A percentile compares a stretch with the other conserved stretches of the same genome.
Evolutionary conservation across 2,888 invertebrate genomes (phyloP).

Genomic region (Monoplex corrugatus): DNA sequence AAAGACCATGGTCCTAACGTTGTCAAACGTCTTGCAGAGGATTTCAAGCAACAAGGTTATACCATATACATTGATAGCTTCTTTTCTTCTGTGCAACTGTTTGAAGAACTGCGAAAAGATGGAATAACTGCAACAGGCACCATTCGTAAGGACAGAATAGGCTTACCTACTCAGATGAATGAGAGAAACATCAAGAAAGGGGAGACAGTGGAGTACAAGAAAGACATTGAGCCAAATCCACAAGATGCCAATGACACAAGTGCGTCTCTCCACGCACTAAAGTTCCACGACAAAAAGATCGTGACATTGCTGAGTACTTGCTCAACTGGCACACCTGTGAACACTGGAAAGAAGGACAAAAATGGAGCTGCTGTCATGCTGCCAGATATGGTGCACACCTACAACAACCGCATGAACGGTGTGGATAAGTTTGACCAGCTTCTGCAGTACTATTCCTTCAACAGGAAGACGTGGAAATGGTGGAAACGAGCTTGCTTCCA

Average conservation of each 20-base stretch:
- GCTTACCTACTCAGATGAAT: too few relatives aligned
- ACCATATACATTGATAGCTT: slow-evolving; percentile 37
- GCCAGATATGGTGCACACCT: neutral
- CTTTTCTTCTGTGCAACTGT: neutral
- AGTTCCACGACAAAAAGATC: neutral
- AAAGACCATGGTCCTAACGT: slow-evolving; percentile 36
- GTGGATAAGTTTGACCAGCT: neutral
- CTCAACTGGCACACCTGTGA: too few relatives aligned
- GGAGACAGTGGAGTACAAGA: too few relatives aligned
- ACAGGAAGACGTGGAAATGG: neutral
- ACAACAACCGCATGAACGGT: neutral
- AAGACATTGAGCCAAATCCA: too few relatives aligned
- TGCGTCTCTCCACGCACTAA: neutral
- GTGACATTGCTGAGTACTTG: neutral
- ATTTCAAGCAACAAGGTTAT: neutral
- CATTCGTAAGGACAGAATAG: too few relatives aligned
- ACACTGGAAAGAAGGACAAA: too few relatives aligned
- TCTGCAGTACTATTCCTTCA: neutral
- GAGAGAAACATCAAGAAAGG: too few relatives aligned
- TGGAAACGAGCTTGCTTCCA: neutral
- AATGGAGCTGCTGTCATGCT: too few relatives aligned
- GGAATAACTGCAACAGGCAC: neutral
- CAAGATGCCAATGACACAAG: too few relatives aligned
- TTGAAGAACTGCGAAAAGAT: neutral
- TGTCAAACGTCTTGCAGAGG: too few relatives aligned